Base-by-base conservation (phyloP, 2,797 vertebrate species). In the Hydrophis major region DNA sequence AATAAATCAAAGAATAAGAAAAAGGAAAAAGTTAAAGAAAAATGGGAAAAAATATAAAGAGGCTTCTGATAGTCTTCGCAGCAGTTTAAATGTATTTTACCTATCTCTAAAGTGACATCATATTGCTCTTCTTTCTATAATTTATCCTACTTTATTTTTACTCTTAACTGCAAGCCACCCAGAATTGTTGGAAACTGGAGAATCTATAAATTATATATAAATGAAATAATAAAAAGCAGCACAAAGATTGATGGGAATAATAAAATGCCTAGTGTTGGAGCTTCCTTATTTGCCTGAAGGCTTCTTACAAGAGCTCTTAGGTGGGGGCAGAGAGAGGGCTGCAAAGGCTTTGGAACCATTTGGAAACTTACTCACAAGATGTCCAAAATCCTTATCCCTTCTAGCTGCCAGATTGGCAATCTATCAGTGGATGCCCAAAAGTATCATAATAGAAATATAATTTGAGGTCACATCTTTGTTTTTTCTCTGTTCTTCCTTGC, bases 301-400 rank as follows among this genome's bases (percentile, higher is more conserved):
- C 37, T 20, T 42, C 37, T 78, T 78, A 47, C 37, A 83, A 63
- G 37, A 78, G 74, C 1, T 83, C 20, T 25, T 83, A 22, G 16
- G 32, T 37, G 14, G 37, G 69, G 6, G 37, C 7, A 0, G 18
- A 7, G 37, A 0, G n/a, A 0, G 27, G 0, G 14, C 32, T 22
- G 7, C 18, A 78, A 22, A 42, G 18, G 18, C 1, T 78, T 78
- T 78, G 74, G 74, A 78, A 78, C 18, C 20, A 78, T 78, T 78
- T 78, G 37, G 37, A 22, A 78, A 78, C 18, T 78, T 42, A 42
- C 37, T 78, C 18, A 78, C 32, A 78, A 78, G 8, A 37, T 78
- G 74, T 42, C 74, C 74, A 7, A 78, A 78, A 78, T 42, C 8
- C 42, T 37, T 37, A 78, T 22, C 42, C 3, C 37, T 78, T 42